Base-by-base conservation (phyloP, 2,888 invertebrate genomes). In the Neoascia interrupta region DNA sequence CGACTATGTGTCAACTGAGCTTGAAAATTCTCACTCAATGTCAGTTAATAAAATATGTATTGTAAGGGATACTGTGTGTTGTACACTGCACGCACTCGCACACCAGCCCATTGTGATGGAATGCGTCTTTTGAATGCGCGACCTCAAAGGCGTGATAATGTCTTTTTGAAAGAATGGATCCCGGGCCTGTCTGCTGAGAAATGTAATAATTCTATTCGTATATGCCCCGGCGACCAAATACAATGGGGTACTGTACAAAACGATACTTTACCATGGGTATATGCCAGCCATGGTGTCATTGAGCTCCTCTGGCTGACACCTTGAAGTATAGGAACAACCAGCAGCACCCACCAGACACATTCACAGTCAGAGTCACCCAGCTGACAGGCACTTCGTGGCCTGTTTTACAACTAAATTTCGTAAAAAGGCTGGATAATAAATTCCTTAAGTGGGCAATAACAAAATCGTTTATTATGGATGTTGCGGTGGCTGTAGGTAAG, bases 361-460 rank as follows among this genome's bases (percentile, higher is more conserved):
- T 54, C 34, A n/a, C n/a, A n/a, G n/a, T n/a, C n/a, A n/a, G n/a
- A n/a, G n/a, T n/a, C n/a, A n/a, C n/a, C n/a, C n/a, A 31, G 31
- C 26, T 8, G 26, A 26, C 8, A 26, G 47, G 18, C 18, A 45
- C 64, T 72, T 47, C 79, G 79, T 79, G 79, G 73, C 73, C 73
- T 66, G 79, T 79, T 79, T 79, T 73, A 79, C 79, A 79, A 79
- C 79, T 79, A 73, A 79, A 79, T 79, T 79, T 79, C 73, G 66
- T 73, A 54, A n/a, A n/a, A n/a, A 49, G 73, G 66, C 61, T 43
- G 58, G n/a, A 66, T 68, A 66, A 79, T 68, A 79, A 79, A 72
- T 79, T 79, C 79, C 79, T 79, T 79, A 79, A 79, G 79, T 79
- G 79, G 79, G 73, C 66, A 79, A 79, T 79, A 79, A 73, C 73